Percentiles rank a stretch among this genome's conserved stretches.
Evolutionary conservation across 2,797 vertebrate species (phyloP).

Genomic region (Eupleurogrammus muticus): DNA sequence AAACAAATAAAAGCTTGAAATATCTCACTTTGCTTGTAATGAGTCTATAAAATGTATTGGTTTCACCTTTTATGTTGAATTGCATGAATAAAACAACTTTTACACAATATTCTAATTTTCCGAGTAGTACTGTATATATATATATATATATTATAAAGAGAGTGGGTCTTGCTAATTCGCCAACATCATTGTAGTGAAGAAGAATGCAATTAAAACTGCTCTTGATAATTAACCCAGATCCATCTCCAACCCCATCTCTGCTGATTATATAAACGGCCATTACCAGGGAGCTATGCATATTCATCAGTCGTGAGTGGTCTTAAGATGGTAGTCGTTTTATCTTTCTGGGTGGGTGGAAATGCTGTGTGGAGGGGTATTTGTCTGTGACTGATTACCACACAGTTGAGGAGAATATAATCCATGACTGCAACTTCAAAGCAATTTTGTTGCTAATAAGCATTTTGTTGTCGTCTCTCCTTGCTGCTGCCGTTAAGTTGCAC

Average conservation of each 20-base stretch:
- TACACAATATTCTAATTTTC: too few species aligned
- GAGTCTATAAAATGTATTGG: too few species aligned
- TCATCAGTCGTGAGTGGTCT: conserved; percentile 70
- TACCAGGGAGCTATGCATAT: conserved; percentile 76
- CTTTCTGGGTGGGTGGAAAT: conserved; percentile 65
- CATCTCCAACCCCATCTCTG: conserved; percentile 72
- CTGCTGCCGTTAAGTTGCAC: conserved; percentile 41
- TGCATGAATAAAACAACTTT: too few species aligned
- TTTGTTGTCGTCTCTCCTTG: conserved; percentile 61
- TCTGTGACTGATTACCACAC: conserved; percentile 60
- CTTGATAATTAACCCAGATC: conserved; percentile 80
- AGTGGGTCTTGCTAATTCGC: conserved; percentile 59
- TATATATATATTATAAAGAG: conserved; percentile 8
- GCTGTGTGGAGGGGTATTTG: conserved; percentile 39
- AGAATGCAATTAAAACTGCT: conserved; percentile 79
- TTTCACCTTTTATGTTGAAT: too few species aligned
- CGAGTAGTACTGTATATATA: neutral
- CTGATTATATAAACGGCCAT: conserved; percentile 78
- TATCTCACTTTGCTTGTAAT: too few species aligned
- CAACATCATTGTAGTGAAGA: conserved; percentile 69
- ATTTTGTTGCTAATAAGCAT: conserved; percentile 62
- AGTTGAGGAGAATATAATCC: conserved; percentile 63
- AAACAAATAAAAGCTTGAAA: too few species aligned
- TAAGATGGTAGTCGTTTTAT: conserved; percentile 68
- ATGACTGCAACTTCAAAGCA: conserved; percentile 61